phyloP scores from a whole-genome alignment of 2,113 vertebrate genomes.

The Dicerorhinus sumatrensis region DNA sequence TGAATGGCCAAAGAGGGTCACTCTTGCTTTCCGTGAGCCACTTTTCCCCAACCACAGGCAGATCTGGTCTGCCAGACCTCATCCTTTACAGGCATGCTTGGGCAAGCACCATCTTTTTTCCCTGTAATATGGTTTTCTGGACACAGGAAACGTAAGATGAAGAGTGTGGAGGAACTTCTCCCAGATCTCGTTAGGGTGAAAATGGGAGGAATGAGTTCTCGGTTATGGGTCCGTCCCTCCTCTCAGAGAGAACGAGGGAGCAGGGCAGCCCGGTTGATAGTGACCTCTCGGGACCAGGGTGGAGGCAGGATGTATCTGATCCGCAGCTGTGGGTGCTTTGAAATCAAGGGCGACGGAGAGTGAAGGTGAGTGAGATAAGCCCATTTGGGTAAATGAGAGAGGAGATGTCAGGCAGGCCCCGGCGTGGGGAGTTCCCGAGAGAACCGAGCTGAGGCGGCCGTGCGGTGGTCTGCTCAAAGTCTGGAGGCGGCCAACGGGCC shows the following conservation, averaged over 20 bases:
- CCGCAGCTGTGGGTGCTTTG: neutral
- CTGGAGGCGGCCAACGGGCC: neutral
- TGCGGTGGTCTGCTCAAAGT: neutral
- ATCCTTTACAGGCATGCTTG: neutral
- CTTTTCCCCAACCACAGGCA: neutral
- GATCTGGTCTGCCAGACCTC: neutral
- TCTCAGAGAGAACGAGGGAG: neutral
- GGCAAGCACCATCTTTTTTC: neutral
- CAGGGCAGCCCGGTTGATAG: fast-evolving
- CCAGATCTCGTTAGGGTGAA: neutral
- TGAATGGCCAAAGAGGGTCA: no score
- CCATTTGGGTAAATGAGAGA: neutral
- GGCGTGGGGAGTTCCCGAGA: neutral
- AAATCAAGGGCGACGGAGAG: neutral
- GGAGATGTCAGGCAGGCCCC: neutral
- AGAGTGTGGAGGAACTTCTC: neutral
- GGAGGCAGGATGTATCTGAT: neutral
- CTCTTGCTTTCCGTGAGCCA: neutral
- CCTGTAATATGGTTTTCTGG: fast-evolving
- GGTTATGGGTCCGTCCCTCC: no score
- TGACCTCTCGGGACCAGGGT: neutral
- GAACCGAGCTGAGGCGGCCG: fast-evolving
- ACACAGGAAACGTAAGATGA: neutral
- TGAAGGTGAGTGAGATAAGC: neutral
- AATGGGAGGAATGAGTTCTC: neutral